A percentile compares a stretch with the other conserved stretches of the same genome.
phyloP scores from a whole-genome alignment of 2,888 invertebrate species.

The Cyclophora albipunctata region DNA sequence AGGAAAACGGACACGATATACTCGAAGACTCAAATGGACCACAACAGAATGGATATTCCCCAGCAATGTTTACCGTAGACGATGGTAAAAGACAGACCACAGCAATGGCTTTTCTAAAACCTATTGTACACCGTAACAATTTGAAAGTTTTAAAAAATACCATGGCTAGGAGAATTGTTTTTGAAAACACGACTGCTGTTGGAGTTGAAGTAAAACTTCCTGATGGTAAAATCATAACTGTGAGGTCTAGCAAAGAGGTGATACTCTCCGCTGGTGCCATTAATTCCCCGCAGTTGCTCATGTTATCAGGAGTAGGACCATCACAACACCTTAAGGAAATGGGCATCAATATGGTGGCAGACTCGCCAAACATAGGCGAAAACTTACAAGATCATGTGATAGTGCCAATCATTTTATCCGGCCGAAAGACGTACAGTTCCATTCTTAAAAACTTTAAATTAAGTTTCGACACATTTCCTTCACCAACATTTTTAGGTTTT shows the following conservation, averaged over 20 bases:
- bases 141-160: constrained; percentile 36
- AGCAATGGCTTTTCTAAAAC: constrained; percentile 30
- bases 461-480: constrained; percentile 33
- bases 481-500: constrained; percentile 31
- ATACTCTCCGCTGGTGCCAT: constrained; percentile 45
- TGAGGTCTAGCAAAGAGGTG: constrained; percentile 36
- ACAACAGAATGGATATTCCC: constrained; percentile 31
- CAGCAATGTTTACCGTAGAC: constrained; percentile 26
- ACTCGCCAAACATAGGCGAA: constrained; percentile 39
- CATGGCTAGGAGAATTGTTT: constrained; percentile 32
- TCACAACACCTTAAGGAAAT: constrained; percentile 31
- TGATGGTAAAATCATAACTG: constrained; percentile 17
- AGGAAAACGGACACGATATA: constrained; percentile 32
- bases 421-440: constrained; percentile 18
- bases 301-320: constrained; percentile 51
- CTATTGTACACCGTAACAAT: constrained; percentile 28
- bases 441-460: constrained; percentile 18
- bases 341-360: constrained; percentile 28
- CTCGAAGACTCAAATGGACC: constrained; percentile 33
- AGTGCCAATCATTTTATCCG: constrained; percentile 31
- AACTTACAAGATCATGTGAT: constrained; percentile 44
- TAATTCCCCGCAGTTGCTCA: constrained; percentile 45
- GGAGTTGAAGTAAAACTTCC: constrained; percentile 35
- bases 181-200: constrained; percentile 26
- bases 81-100: constrained; percentile 34